Conservation (phyloP, 2,113 vertebrate species). For the Rhegmatorhina hoffmannsi region DNA sequence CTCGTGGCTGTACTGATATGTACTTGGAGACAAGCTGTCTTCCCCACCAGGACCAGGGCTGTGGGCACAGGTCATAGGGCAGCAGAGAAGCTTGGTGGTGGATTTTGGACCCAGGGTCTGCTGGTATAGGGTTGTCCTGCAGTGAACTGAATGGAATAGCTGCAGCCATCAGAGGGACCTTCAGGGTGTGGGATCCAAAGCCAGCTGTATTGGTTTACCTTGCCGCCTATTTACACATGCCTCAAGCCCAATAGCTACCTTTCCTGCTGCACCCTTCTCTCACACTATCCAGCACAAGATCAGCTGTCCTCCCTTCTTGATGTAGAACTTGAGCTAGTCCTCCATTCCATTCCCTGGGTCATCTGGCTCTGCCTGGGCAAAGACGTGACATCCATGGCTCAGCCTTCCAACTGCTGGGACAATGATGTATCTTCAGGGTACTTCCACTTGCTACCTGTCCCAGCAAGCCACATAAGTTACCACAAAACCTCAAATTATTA, state of each 20-base stretch:
- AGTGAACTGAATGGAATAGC: not conserved
- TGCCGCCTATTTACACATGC: not conserved
- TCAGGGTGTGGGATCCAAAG: not conserved
- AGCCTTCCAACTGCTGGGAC: not conserved
- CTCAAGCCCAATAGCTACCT: not conserved
- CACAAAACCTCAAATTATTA: not conserved
- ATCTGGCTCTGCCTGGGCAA: not conserved
- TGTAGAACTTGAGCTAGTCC: not conserved
- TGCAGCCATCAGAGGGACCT: not conserved
- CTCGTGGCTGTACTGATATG: not conserved
- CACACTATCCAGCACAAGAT: not conserved
- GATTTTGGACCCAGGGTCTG: not conserved
- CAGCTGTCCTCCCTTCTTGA: not conserved
- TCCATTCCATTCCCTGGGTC: fast-evolving
- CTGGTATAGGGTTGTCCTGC: not conserved
- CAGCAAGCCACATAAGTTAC: not conserved
- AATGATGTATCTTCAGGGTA: not conserved
- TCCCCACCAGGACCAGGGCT: not conserved
- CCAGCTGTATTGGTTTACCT: not conserved
- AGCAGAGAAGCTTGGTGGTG: not conserved
- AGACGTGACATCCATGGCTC: fast-evolving
- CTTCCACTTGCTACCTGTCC: not conserved
- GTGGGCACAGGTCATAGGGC: not conserved
- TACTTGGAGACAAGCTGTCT: not conserved
- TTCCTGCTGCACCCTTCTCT: not conserved